phyloP scores from a whole-genome alignment of 2,888 invertebrate species.

The Leucophora obtusa region DNA sequence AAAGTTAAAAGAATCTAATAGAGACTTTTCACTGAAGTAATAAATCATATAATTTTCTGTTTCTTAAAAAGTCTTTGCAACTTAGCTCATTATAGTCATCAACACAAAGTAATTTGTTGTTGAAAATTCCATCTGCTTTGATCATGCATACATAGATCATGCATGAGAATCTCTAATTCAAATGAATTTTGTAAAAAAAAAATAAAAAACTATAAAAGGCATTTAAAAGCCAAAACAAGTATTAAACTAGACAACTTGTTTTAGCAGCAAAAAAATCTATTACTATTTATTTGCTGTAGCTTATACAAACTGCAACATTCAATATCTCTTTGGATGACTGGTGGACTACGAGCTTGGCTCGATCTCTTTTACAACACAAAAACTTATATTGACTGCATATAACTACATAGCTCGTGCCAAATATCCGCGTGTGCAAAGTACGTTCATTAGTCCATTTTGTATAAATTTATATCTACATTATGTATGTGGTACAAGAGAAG shows the following conservation, averaged over 20 bases:
- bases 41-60: too few species aligned
- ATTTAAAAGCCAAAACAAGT: conserved; percentile 50
- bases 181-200: conserved; percentile 36
- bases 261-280: neutral
- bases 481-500: neutral
- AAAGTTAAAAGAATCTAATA: too few species aligned
- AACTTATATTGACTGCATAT: conserved; percentile 6
- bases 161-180: conserved; percentile 54
- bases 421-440: conserved; percentile 77
- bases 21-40: too few species aligned
- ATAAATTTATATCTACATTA: conserved; percentile 48
- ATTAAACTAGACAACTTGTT: conserved; percentile 46
- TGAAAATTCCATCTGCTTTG: neutral
- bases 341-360: neutral
- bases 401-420: conserved; percentile 75
- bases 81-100: neutral
- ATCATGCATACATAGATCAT: neutral
- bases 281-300: neutral
- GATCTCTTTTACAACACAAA: neutral
- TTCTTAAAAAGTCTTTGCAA: too few species aligned
- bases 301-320: neutral
- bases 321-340: neutral
- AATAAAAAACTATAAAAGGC: conserved; percentile 41
- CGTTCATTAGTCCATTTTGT: conserved; percentile 67
- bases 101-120: neutral